Base-by-base conservation (phyloP, 2,113 vertebrate species). In the Pygoscelis antarcticus region DNA sequence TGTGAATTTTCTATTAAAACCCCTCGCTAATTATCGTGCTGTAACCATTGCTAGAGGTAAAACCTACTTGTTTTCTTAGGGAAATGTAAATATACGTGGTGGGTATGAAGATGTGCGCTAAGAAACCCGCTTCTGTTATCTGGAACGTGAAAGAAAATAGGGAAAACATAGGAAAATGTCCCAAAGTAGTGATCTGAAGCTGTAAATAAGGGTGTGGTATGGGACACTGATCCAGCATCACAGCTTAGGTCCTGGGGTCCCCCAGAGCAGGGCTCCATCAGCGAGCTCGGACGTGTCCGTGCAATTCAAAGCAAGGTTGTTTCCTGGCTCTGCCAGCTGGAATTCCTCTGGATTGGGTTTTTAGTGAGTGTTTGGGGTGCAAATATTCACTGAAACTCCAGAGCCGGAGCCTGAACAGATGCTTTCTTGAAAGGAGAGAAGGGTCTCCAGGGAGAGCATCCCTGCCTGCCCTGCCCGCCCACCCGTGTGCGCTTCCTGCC, bases 221-320 rank as follows among this genome's bases (percentile, higher is more conserved):
- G n/a, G 44, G 57, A 27, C 9, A 3, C 10, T 1, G 1, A 21
- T 25, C 15, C 32, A 10, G 40, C 4, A 1, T 40, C 20, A 10
- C 52, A 40, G 58, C 21, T 19, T 6, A 52, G 36, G 16, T 16
- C 17, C 49, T 52, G 62, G 51, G 11, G 40, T 64, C 42, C 4
- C 26, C 29, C 38, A 7, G 32, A 38, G 70, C 52, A 11, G 18
- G 36, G 18, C 15, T 71, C n/a, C 6, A 3, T 7, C 87, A 38
- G 66, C 0, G 0, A 74, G 26, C n/a, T 55, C 3, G 0, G 16
- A 46, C 34, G 14, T 10, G 20, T 23, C 11, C 2, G 2, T 42
- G 19, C 38, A 36, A 40, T 30, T 13, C 60, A 36, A 55, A 75
- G 9, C 57, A 10, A 52, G 38, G 60, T 27, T 6, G 8, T 10